These are phyloP conservation scores for Lysiphlebus fabarum DNA, from an alignment of 1,140 invertebrate genomes.

Conservation along the genomic window DNA sequence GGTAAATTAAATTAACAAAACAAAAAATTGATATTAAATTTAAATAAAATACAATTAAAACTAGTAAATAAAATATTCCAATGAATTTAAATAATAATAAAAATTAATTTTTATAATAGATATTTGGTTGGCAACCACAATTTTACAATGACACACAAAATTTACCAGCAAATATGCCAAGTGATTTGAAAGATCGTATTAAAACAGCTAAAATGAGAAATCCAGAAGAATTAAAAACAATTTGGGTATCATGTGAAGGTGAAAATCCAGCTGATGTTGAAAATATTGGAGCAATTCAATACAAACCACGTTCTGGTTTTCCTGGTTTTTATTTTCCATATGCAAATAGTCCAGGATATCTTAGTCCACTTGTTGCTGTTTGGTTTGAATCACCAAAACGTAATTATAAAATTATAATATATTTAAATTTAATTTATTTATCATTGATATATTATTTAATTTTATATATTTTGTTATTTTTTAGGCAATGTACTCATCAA, in stretches of 20 bases:
- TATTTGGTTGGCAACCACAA: slow-evolving; percentile 75
- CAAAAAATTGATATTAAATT: not conserved
- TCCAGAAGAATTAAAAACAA: slow-evolving; percentile 61
- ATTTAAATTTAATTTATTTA: not conserved
- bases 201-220: slow-evolving; percentile 41
- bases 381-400: slow-evolving; percentile 79
- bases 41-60: not conserved
- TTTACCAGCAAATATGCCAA: slow-evolving; percentile 69
- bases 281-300: slow-evolving; percentile 81
- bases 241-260: slow-evolving; percentile 86
- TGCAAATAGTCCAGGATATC: slow-evolving; percentile 75
- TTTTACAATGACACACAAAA: slow-evolving; percentile 72
- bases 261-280: slow-evolving; percentile 88
- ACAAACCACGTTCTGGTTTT: slow-evolving; percentile 75
- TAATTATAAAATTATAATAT: slow-evolving; percentile 55
- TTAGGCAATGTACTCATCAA: slow-evolving; percentile 85
- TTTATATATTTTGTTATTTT: slow-evolving; percentile 32
- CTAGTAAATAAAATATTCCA: not conserved
- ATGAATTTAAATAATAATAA: slow-evolving; percentile 13
- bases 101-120: slow-evolving; percentile 54
- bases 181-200: slow-evolving; percentile 72
- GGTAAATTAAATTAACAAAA: slow-evolving; percentile 41
- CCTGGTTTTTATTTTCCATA: slow-evolving; percentile 79
- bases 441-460: not conserved
- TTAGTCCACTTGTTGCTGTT: slow-evolving; percentile 85